These are phyloP conservation scores for Leptarthrus brevirostris DNA, from an alignment of 2,888 invertebrate genomes.

Conservation along the genomic window DNA sequence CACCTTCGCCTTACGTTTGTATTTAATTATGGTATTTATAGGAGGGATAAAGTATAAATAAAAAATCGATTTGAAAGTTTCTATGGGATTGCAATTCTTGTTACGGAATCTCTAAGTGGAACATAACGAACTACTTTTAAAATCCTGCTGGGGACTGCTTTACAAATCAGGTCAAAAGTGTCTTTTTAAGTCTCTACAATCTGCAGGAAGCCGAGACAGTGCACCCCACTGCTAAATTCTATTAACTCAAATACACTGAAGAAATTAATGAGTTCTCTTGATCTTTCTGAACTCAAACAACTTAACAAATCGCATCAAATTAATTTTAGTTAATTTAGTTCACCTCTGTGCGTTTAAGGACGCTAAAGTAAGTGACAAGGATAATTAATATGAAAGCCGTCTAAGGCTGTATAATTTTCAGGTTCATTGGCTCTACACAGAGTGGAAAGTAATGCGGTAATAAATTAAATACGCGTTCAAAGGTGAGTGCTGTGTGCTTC, in stretches of 20 bases:
- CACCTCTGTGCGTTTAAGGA: not conserved
- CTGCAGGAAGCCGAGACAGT: too few relatives aligned
- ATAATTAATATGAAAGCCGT: conserved; percentile 12
- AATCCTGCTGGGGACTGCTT: too few relatives aligned
- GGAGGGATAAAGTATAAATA: too few relatives aligned
- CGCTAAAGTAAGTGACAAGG: not conserved
- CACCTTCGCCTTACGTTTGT: too few relatives aligned
- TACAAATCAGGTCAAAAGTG: too few relatives aligned
- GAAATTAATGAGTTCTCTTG: conserved; percentile 29
- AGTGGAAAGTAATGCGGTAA: not conserved
- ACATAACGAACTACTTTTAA: too few relatives aligned
- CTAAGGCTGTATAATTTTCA: not conserved
- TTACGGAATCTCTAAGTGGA: too few relatives aligned
- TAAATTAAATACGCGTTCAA: not conserved
- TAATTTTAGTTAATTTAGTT: not conserved
- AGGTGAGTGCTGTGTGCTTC: too few relatives aligned
- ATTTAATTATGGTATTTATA: too few relatives aligned
- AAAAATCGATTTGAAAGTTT: too few relatives aligned
- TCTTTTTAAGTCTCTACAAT: too few relatives aligned
- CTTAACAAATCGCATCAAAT: conserved; percentile 1
- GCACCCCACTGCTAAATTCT: not conserved
- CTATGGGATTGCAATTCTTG: too few relatives aligned
- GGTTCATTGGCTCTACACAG: not conserved
- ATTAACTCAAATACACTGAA: not conserved
- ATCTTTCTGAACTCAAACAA: conserved; percentile 13